Base-by-base conservation (phyloP, 2,113 vertebrate species). In the Gavia stellata region DNA sequence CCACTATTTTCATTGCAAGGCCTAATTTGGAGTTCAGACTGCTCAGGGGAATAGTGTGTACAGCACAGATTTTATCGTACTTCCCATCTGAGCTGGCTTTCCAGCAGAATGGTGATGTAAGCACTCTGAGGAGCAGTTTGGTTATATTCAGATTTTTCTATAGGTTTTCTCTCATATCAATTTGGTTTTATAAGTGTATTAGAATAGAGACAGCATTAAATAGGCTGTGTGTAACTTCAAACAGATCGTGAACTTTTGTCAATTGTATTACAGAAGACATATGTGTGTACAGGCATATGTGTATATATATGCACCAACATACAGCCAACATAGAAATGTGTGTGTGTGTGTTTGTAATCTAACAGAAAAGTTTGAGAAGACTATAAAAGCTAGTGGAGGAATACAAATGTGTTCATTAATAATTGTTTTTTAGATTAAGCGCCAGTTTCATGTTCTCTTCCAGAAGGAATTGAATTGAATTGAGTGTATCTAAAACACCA, bases 101-200 rank as follows among this genome's bases (percentile, higher is more conserved):
- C 47, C 73, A 78, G 81, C 36, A 88, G 38, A 91, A 89, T 44
- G 62, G 24, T 95, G 82, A 96, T 67, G 81, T 81, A 86, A 94
- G 53, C 70, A 68, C 83, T 68, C 86, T 42, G 80, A 87, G 92
- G 88, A 97, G 12, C 44, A 79, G 33, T 95, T 92, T 45, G 40
- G 42, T 81, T 92, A 67, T 63, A 84, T 84, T 63, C 67, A 92
- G 63, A 86, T 50, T 70, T 61, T 90, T 88, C 80, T 59, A 20
- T 38, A 65, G 26, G 12, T 86, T 88, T 93, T 50, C 17, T 68
- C 38, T 81, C 31, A 7, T 45, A 55, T 67, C 4, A 2, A 0
- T 80, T 93, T 65, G 12, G 1, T 63, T 96, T 90, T 88, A 73
- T 55, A 65, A 1, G 8, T 65, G 17, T 45, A 26, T 94, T 79